Conservation (phyloP, 2,888 invertebrate genomes). For the Drosophila niveifrons region DNA sequence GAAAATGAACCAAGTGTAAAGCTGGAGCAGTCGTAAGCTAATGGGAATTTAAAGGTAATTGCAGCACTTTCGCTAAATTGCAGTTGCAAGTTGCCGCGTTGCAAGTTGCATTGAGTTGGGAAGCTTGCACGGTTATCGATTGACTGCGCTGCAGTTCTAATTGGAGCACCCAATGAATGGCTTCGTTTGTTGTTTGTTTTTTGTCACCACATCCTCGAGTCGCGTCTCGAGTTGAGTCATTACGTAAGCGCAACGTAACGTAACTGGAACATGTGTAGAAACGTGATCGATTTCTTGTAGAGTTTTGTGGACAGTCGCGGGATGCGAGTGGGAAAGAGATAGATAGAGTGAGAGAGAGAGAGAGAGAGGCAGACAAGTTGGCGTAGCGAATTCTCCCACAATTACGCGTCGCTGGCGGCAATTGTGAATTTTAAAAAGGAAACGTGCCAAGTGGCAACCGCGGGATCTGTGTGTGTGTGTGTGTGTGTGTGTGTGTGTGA, state of each 20-base stretch:
- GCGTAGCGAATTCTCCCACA: conserved; percentile 79
- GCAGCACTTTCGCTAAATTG: conserved; percentile 55
- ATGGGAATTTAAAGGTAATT: conserved; percentile 27
- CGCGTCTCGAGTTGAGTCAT: conserved; percentile 35
- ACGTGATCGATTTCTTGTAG: conserved; percentile 78
- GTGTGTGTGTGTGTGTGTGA: conserved; percentile 15
- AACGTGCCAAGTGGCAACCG: conserved; percentile 71
- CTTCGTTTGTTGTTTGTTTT: conserved; percentile 25
- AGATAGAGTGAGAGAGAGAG: conserved; percentile 16
- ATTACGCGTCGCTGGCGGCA: conserved; percentile 79
- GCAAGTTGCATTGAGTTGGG: conserved; percentile 2
- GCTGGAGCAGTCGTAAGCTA: not conserved
- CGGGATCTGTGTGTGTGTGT: conserved; percentile 3
- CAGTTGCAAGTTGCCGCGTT: conserved; percentile 6
- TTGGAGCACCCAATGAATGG: conserved; percentile 55
- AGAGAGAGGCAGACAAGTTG: conserved; percentile 72
- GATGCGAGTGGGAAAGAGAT: not conserved
- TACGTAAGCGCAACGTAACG: conserved; percentile 75
- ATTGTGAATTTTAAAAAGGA: conserved; percentile 85
- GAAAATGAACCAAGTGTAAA: not conserved
- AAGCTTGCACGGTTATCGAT: conserved; percentile 30
- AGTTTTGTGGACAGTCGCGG: not conserved
- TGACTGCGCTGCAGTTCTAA: conserved; percentile 28
- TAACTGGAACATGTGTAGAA: conserved; percentile 80
- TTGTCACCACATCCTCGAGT: conserved; percentile 43